phyloP scores from a whole-genome alignment of 2,888 invertebrate genomes.

The Epicampocera succincta region DNA sequence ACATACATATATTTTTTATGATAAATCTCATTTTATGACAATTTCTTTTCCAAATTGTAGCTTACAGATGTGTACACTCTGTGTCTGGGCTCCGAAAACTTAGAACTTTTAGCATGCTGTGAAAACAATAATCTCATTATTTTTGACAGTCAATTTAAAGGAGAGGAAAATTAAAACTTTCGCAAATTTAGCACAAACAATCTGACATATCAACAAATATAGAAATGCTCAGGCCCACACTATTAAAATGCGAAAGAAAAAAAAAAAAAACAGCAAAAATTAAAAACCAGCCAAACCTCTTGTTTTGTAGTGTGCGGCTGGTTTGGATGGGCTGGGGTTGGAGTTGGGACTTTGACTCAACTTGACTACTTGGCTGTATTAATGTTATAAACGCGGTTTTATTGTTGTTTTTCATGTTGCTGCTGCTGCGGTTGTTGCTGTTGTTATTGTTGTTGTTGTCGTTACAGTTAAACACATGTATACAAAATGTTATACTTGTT shows the following conservation, averaged over 20 bases:
- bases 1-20: too few species aligned
- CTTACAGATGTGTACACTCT: too few species aligned
- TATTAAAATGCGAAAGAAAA: background rate
- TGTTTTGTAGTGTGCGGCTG: conserved; percentile 33
- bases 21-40: too few species aligned
- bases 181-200: conserved; percentile 57
- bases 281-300: conserved; percentile 25
- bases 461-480: conserved; percentile 61
- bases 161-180: conserved; percentile 48
- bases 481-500: conserved; percentile 58
- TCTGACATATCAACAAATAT: conserved; percentile 5
- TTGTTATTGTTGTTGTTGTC: too few species aligned
- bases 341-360: background rate
- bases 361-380: conserved; percentile 44
- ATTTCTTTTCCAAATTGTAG: too few species aligned
- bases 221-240: background rate
- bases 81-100: too few species aligned
- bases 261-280: conserved; percentile 16
- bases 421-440: too few species aligned
- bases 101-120: background rate
- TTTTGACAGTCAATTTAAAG: conserved; percentile 38
- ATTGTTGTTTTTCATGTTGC: conserved; percentile 45
- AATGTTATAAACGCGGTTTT: conserved; percentile 68
- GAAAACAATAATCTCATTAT: conserved; percentile 4
- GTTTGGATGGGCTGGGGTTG: background rate